Evolutionary conservation across 2,888 invertebrate species (phyloP), one percentile per base, ranked within the genome.

Genomic region (Cerastis rubricosa): DNA sequence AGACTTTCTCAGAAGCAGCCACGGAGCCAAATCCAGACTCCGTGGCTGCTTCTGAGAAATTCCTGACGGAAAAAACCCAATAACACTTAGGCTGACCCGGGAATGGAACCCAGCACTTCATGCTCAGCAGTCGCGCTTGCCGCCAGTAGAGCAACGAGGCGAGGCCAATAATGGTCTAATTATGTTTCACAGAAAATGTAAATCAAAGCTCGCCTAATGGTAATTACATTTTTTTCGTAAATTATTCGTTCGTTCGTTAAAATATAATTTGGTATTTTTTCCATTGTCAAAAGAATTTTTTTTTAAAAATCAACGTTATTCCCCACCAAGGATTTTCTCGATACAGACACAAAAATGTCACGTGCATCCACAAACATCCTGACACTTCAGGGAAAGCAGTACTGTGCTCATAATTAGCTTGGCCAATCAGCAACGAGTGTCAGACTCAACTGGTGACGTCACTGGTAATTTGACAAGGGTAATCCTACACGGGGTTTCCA

Each of bases 401-500:
- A 17, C 68, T 59, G n/a, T 45, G 35, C 43, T 68, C 45, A 68
- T 73, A 57, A 79, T 80, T 79, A 22, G 29, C 61, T 54, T 45
- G 40, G 35, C 49, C 70, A 83, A 80, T 80, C 66, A 80, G 68
- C 40, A 43, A 14, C 43, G 35, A 61, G 22, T 11, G 57, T 57
- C 75, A 17, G 11, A 35, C 2, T 49, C 69, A 43, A 76, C 17
- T 57, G 25, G 63, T 68, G 71, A 83, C 78, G 67, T 83, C 78
- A 77, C 35, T 14, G 17, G 14, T 63, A 51, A 67, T 68, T 83
- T 80, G 80, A 80, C 57, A 54, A 59, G 78, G 78, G 83, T 80
- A 22, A 45, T 54, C 67, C 57, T 19, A 67, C 66, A 40, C 70
- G 75, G 69, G n/a, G 59, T 29, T 57, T 14, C 3, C 68, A 29